These are phyloP conservation scores for Brenthis daphne DNA, from an alignment of 2,888 invertebrate species.

Conservation along the genomic window DNA sequence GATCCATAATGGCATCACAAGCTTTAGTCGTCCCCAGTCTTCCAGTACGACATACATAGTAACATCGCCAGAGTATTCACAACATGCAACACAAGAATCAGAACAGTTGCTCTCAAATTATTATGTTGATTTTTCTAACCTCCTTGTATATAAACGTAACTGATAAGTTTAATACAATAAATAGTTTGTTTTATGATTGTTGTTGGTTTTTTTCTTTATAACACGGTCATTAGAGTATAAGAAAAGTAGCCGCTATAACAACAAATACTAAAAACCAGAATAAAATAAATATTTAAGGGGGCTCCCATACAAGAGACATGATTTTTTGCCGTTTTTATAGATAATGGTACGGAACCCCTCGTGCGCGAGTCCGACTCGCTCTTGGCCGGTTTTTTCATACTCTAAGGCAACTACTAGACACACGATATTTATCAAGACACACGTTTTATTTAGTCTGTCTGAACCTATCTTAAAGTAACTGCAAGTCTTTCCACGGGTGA, in stretches of 20 bases:
- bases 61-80: conserved; percentile 18
- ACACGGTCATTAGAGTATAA: background rate
- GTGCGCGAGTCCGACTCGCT: background rate
- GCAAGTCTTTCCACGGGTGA: conserved; percentile 34
- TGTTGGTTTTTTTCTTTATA: no score
- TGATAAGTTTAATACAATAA: no score
- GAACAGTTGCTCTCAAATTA: background rate
- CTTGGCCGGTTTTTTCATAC: background rate
- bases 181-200: no score
- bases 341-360: no score
- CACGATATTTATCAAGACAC: background rate
- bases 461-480: conserved; percentile 34
- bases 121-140: no score
- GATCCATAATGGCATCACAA: conserved; percentile 16
- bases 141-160: no score
- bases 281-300: no score
- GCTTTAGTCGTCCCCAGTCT: conserved; percentile 18
- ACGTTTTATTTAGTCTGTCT: background rate
- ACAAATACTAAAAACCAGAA: no score
- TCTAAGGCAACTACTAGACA: background rate
- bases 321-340: no score
- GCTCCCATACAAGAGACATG: no score
- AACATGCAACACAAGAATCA: conserved; percentile 20
- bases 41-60: no score
- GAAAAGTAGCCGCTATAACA: background rate